Base-by-base conservation (phyloP, 2,113 vertebrate species). In the Scolopax mira region DNA sequence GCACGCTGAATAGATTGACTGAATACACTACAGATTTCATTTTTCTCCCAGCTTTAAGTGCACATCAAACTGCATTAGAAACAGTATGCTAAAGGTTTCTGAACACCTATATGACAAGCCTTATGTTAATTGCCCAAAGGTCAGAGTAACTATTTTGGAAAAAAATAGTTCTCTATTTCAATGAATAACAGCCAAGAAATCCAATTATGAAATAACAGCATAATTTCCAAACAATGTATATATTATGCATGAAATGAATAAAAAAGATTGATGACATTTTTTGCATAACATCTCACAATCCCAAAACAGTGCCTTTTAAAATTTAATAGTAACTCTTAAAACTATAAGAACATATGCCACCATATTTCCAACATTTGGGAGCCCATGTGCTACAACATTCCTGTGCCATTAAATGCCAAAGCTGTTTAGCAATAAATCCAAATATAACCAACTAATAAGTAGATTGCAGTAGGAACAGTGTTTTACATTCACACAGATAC, bases 361-460 rank as follows among this genome's bases (percentile, higher is more conserved):
- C 37, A 4, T 79, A 79, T 74, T 88, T 88, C 69, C 61, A 92
- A 62, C 79, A 94, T 92, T 88, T 88, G 83, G 83, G 35, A 93
- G 64, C 0, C 3, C 75, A 66, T 55, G 83, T 81, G 88, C 83
- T 84, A 48, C 79, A 79, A 55, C 49, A 84, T 81, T 62, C 27
- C 42, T 90, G 52, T 71, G 39, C 73, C 88, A 78, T 42, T 78
- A 81, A 94, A 86, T 79, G 72, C 77, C 79, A 90, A 86, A 71
- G 83, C 67, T 93, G 86, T 86, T 92, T 39, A 80, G 79, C 30
- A 41, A 78, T 58, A 94, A 90, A 88, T 51, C 41, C 42, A 86
- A 92, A 90, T 73, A 94, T 86, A 90, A 11, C n/a, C 35, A 55
- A 58, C 33, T 86, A 62, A 86, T 46, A 67, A 52, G 23, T 6